Evolutionary conservation across 2,113 vertebrate genomes (phyloP).

Genomic region (Calypte anna): DNA sequence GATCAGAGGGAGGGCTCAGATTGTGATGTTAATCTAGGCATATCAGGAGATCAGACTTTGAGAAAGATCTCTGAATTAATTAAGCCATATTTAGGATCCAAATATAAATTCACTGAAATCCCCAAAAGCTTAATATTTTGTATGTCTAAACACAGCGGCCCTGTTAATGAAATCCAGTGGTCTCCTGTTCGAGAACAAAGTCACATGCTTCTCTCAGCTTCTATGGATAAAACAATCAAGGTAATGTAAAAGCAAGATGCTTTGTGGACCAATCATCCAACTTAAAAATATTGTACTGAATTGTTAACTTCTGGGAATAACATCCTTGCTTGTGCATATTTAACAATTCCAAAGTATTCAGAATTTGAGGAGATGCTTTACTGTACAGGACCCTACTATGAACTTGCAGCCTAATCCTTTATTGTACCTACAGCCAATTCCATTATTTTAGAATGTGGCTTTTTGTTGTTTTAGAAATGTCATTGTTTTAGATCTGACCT

Average conservation of each 20-base stretch:
- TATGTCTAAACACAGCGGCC: constrained; percentile 83
- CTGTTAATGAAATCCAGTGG: constrained; percentile 90
- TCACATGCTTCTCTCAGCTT: constrained; percentile 91
- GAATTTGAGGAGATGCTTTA: neutral
- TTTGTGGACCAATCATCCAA: neutral
- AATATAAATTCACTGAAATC: constrained; percentile 71
- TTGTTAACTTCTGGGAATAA: neutral
- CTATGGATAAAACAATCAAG: constrained; percentile 95
- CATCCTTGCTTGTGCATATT: neutral
- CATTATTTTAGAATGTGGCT: neutral
- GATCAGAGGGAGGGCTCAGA: neutral
- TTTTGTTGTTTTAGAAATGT: neutral
- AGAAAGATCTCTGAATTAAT: constrained; percentile 80
- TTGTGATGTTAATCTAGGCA: neutral
- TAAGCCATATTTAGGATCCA: constrained; percentile 80
- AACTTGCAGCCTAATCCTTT: neutral
- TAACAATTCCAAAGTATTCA: neutral
- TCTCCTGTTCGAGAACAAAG: constrained; percentile 84
- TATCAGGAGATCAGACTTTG: constrained; percentile 5
- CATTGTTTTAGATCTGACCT: neutral
- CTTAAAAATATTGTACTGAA: neutral
- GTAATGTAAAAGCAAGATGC: constrained; percentile 74
- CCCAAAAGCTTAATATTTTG: constrained; percentile 80
- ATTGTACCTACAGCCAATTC: neutral
- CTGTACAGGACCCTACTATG: neutral